Conservation (phyloP, 30 jellyfish, hydroid and myxozoan genomes). For the Turritopsis dohrnii region DNA sequence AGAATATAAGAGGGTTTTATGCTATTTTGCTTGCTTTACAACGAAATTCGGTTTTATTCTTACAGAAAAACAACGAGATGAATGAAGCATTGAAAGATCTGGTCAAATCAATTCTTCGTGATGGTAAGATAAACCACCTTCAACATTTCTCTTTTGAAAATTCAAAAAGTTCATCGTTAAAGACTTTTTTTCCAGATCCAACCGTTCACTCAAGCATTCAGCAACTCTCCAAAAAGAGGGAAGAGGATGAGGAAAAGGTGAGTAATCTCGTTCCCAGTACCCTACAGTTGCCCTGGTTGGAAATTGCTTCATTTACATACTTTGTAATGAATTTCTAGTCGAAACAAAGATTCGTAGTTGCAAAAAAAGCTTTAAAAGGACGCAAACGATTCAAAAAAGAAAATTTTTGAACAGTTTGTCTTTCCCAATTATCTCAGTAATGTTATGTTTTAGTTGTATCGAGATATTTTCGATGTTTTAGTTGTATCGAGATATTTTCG, state of each 20-base stretch:
- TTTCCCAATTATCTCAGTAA: too few species aligned
- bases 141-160: too few species aligned
- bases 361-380: too few species aligned
- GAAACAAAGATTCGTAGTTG: background rate
- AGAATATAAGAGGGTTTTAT: background rate
- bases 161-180: background rate
- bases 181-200: background rate
- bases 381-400: too few species aligned
- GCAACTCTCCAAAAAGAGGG: slow-evolving; percentile 13
- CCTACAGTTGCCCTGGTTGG: too few species aligned
- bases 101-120: slow-evolving; percentile 13
- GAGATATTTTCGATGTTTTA: background rate
- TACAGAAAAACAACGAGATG: background rate
- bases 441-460: too few species aligned
- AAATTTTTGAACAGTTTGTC: too few species aligned
- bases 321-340: too few species aligned
- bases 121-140: too few species aligned
- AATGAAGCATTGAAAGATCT: background rate
- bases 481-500: slow-evolving; percentile 3
- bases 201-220: slow-evolving; percentile 7
- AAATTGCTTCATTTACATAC: too few species aligned
- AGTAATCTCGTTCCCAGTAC: background rate
- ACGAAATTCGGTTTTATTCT: background rate
- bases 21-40: background rate
- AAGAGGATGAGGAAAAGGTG: slow-evolving; percentile 44